Evolutionary conservation across 2,797 vertebrate genomes (phyloP).

Genomic region (Lithobates pipiens): DNA sequence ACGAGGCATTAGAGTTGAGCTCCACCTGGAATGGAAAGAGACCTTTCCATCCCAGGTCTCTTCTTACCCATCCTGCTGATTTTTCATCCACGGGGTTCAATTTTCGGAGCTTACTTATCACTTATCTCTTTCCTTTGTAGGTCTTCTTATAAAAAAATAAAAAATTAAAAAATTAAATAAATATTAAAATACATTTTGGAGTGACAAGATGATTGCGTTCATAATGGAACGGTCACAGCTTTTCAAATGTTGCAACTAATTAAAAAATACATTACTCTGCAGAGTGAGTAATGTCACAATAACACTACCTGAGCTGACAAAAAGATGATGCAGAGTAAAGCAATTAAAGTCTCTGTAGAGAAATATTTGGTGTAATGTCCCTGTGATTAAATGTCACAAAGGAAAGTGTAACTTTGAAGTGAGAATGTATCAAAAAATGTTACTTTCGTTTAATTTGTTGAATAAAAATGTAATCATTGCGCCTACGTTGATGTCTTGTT

Average conservation of each 20-base stretch:
- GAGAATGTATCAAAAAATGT: background rate
- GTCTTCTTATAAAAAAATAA: background rate
- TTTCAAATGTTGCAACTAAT: constrained; percentile 52
- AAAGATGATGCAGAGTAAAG: constrained; percentile 7
- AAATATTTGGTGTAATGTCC: constrained; percentile 15
- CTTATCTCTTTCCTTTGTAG: background rate
- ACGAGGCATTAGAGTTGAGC: too few species aligned
- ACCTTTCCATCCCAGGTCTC: too few species aligned
- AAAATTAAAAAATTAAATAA: background rate
- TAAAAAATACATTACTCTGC: constrained; percentile 51
- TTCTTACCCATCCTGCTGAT: background rate
- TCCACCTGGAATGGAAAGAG: too few species aligned
- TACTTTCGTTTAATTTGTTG: background rate
- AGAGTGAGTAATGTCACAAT: constrained; percentile 39
- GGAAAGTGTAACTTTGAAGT: constrained; percentile 15
- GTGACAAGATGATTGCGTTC: constrained; percentile 34
- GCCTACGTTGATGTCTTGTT: background rate
- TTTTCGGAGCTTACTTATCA: background rate
- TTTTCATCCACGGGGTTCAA: background rate
- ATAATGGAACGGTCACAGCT: constrained; percentile 36
- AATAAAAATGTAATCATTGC: background rate
- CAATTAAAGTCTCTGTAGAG: constrained; percentile 20
- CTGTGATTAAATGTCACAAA: constrained; percentile 53
- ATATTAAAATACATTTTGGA: constrained; percentile 26
- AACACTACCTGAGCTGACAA: constrained; percentile 48